Percentiles rank a stretch among this genome's conserved stretches.
These are phyloP conservation scores for Cepaea hortensis DNA, from an alignment of 2,888 invertebrate species.

Conservation along the genomic window DNA sequence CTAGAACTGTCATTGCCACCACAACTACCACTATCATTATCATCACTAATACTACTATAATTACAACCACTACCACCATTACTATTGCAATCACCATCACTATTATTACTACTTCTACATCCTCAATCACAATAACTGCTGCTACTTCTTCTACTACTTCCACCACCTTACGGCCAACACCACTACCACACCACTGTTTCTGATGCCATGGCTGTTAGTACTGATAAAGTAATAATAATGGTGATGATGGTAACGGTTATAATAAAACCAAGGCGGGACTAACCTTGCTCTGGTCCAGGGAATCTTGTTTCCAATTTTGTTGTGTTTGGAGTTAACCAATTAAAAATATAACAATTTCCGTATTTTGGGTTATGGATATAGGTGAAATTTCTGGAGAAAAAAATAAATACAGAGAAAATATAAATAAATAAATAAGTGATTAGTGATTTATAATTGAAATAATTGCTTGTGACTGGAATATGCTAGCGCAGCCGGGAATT, in stretches of 20 bases:
- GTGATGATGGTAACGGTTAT: neutral
- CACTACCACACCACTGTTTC: too few species aligned
- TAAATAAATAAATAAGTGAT: neutral
- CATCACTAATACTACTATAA: neutral
- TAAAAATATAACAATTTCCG: constrained; percentile 75
- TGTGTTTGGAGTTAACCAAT: constrained; percentile 55
- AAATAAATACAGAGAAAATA: neutral
- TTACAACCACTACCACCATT: neutral
- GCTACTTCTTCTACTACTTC: too few species aligned
- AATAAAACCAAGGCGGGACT: constrained; percentile 22
- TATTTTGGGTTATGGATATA: constrained; percentile 66
- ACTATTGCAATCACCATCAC: too few species aligned
- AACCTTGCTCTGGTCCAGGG: constrained; percentile 75
- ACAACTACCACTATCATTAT: neutral
- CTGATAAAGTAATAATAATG: neutral
- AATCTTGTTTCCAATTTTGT: constrained; percentile 56
- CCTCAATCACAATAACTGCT: too few species aligned
- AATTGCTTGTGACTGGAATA: too few species aligned
- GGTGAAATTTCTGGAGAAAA: constrained; percentile 72
- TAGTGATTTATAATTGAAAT: too few species aligned
- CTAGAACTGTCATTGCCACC: neutral
- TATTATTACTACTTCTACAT: too few species aligned
- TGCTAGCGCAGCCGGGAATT: too few species aligned
- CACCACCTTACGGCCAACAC: too few species aligned
- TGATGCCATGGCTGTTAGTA: too few species aligned